Percentiles rank a stretch among this genome's conserved stretches.
Evolutionary conservation across 2,888 invertebrate species (phyloP).

Genomic region (Orchestes rusci): DNA sequence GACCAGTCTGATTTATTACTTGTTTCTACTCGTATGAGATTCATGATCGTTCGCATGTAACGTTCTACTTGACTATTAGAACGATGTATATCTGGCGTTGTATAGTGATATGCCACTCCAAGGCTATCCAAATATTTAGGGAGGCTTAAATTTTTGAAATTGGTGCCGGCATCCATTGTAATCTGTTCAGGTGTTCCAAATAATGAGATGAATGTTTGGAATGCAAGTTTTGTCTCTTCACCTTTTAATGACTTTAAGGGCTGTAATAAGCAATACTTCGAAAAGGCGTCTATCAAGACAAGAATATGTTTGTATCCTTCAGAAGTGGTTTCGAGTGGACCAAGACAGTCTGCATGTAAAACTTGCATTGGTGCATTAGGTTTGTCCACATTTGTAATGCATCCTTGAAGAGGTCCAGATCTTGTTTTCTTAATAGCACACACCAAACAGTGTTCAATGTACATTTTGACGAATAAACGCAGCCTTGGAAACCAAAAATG

Average conservation of each 20-base stretch:
- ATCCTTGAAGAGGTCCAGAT: conserved; percentile 20
- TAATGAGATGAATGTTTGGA: too few species aligned
- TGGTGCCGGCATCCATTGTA: too few species aligned
- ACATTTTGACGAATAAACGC: conserved; percentile 26
- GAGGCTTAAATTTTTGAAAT: too few species aligned
- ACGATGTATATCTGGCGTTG: neutral
- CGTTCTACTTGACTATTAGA: neutral
- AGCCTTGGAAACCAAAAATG: conserved; percentile 32
- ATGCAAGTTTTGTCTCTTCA: too few species aligned
- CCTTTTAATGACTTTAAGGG: conserved; percentile 25
- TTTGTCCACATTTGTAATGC: conserved; percentile 17
- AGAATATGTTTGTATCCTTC: conserved; percentile 16
- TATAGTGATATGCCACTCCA: too few species aligned
- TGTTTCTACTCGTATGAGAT: too few species aligned
- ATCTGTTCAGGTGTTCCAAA: too few species aligned
- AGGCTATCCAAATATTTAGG: too few species aligned
- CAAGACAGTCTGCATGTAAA: conserved; percentile 23
- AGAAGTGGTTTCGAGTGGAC: conserved; percentile 12
- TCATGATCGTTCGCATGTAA: too few species aligned
- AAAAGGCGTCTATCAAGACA: conserved; percentile 22
- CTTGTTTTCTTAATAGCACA: conserved; percentile 29
- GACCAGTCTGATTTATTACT: too few species aligned
- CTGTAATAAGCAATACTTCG: conserved; percentile 22
- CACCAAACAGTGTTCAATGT: conserved; percentile 28
- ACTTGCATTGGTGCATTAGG: conserved; percentile 18